Evolutionary conservation across 2,113 vertebrate genomes (phyloP).

Genomic region (Spea bombifrons): DNA sequence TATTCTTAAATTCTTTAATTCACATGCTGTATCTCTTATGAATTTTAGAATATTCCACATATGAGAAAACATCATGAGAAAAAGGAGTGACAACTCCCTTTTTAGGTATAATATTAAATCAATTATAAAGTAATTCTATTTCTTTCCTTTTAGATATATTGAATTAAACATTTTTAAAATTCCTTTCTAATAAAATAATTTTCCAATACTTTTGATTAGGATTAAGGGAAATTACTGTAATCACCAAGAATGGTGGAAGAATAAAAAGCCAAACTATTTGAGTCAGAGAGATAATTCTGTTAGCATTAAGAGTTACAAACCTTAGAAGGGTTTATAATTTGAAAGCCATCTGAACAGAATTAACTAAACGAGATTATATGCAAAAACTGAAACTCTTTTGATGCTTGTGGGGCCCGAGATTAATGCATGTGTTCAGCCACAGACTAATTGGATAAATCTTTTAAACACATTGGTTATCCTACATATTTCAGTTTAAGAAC

Average conservation of each 20-base stretch:
- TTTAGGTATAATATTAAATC: background rate
- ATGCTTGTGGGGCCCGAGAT: constrained; percentile 28
- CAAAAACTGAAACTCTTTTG: constrained; percentile 17
- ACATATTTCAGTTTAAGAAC: background rate
- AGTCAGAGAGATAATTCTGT: constrained; percentile 17
- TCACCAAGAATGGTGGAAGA: background rate
- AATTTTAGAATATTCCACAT: too few species aligned
- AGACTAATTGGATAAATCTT: constrained; percentile 28
- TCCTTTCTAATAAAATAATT: background rate
- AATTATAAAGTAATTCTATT: background rate
- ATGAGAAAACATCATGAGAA: background rate
- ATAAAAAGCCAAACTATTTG: background rate
- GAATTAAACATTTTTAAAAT: background rate
- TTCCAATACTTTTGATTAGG: background rate
- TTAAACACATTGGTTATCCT: constrained; percentile 21
- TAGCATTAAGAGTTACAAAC: constrained; percentile 15
- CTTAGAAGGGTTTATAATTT: constrained; percentile 17
- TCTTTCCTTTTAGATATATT: background rate
- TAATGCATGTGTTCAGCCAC: background rate
- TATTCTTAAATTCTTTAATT: too few species aligned
- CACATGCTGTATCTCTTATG: too few species aligned
- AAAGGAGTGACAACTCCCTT: background rate
- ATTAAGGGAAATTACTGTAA: background rate
- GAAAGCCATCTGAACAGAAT: constrained; percentile 33
- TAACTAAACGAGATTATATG: constrained; percentile 38